Evolutionary conservation across 1,140 invertebrate genomes (phyloP), one percentile per base, ranked within the genome.

Genomic region (Andrena cerasifolii): DNA sequence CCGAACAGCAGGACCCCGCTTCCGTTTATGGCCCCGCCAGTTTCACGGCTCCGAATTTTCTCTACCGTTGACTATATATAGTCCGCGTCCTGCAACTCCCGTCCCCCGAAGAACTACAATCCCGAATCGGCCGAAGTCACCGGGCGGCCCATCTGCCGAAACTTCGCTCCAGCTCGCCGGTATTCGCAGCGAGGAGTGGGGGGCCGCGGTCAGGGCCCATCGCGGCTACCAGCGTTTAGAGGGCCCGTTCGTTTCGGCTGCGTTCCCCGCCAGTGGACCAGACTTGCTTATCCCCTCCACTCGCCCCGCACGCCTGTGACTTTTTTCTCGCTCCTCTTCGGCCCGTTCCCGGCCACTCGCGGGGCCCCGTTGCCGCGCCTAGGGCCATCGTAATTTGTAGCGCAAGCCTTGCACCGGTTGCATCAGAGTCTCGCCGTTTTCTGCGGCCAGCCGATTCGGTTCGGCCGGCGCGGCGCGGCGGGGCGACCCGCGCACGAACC

Each of bases 401-500:
- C 68, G 85, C 82, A 89, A 89, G 81, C 82, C 80, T 77, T 79
- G 71, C 78, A 62, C 53, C 71, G 58, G 74, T 89, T 89, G 88
- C 88, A 86, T 89, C 88, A 89, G 71, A 63, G 81, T 58, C 83
- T 26, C 70, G 61, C n/a, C n/a, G n/a, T n/a, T n/a, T n/a, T n/a
- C n/a, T n/a, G 40, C 51, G 33, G 53, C 31, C 53, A 75, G 47
- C 62, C 58, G 56, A 84, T 84, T 83, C 81, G 54, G 65, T 36
- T 51, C n/a, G n/a, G n/a, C n/a, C n/a, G n/a, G n/a, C n/a, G n/a
- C n/a, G n/a, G n/a, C n/a, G n/a, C n/a, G n/a, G 16, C 14, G 18
- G 26, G 14, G 51, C 45, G 28, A 61, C 47, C 70, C 31, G 21
- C 28, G 24, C 3, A 56, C 51, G 45, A 53, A 49, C n/a, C 56